phyloP scores from a whole-genome alignment of 2,113 vertebrate genomes.

The Sciurus niger region DNA sequence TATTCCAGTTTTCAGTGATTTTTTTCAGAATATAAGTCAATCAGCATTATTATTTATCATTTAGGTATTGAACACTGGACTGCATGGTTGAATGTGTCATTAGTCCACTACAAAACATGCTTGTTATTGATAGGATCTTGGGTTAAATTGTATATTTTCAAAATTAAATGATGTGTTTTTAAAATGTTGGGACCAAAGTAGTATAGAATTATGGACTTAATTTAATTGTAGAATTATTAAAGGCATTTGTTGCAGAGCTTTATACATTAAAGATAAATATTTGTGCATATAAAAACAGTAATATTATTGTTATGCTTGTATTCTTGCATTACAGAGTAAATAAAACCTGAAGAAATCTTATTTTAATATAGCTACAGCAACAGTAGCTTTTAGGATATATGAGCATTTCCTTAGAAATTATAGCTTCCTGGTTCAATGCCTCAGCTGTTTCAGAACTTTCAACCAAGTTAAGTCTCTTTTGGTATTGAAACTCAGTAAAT shows the following conservation, averaged over 20 bases:
- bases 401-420: slow-evolving; percentile 76
- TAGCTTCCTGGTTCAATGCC: slow-evolving; percentile 80
- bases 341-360: slow-evolving; percentile 70
- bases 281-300: slow-evolving; percentile 82
- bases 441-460: slow-evolving; percentile 68
- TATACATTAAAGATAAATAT: slow-evolving; percentile 86
- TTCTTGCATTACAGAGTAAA: slow-evolving; percentile 74
- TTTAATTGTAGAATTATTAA: slow-evolving; percentile 89
- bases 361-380: slow-evolving; percentile 74
- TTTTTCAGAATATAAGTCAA: slow-evolving; percentile 76
- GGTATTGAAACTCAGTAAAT: slow-evolving; percentile 69
- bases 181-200: slow-evolving; percentile 89
- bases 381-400: slow-evolving; percentile 72
- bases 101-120: slow-evolving; percentile 78
- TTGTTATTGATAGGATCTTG: slow-evolving; percentile 78
- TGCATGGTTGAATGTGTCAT: slow-evolving; percentile 83
- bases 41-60: slow-evolving; percentile 86
- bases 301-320: slow-evolving; percentile 75
- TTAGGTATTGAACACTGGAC: slow-evolving; percentile 89
- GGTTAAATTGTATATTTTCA: slow-evolving; percentile 87
- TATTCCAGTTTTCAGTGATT: slow-evolving; percentile 75
- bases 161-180: slow-evolving; percentile 84
- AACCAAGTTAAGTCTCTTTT: slow-evolving; percentile 75
- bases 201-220: slow-evolving; percentile 87
- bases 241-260: slow-evolving; percentile 86